A percentile compares a stretch with the other conserved stretches of the same genome.
Conservation (phyloP, 1,140 invertebrate species). For the Adelges cooleyi region DNA sequence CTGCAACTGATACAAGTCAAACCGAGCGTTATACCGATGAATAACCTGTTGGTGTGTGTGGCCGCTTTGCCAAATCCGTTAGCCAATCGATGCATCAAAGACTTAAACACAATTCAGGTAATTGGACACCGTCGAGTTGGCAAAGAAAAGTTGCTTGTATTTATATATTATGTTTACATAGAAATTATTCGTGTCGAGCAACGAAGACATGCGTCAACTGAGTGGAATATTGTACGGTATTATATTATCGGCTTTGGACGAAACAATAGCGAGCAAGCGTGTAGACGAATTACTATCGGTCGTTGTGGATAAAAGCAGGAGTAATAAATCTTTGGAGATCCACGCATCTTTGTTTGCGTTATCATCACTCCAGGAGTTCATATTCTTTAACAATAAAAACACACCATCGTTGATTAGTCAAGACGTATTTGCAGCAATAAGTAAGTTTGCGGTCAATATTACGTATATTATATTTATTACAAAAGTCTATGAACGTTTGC, state of each 20-base stretch:
- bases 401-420: slow-evolving; percentile 27
- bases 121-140: not conserved
- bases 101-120: slow-evolving; percentile 42
- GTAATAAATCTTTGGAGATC: slow-evolving; percentile 3
- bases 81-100: slow-evolving; percentile 43
- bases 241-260: not conserved
- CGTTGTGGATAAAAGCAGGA: slow-evolving; percentile 15
- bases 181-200: slow-evolving; percentile 53
- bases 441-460: not conserved
- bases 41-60: slow-evolving; percentile 60
- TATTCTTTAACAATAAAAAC: slow-evolving; percentile 41
- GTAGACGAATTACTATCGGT: not conserved
- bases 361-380: slow-evolving; percentile 38
- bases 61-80: slow-evolving; percentile 53
- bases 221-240: slow-evolving; percentile 53
- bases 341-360: not conserved
- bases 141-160: not conserved
- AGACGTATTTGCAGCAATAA: not conserved
- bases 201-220: slow-evolving; percentile 59
- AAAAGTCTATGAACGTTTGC: too few relatives aligned
- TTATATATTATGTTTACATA: slow-evolving; percentile 33
- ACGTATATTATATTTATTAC: too few relatives aligned
- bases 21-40: slow-evolving; percentile 46
- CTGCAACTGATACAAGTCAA: slow-evolving; percentile 43
- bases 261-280: not conserved